These are phyloP conservation scores for Dascillus cervinus DNA, from an alignment of 2,888 invertebrate species.

Conservation along the genomic window DNA sequence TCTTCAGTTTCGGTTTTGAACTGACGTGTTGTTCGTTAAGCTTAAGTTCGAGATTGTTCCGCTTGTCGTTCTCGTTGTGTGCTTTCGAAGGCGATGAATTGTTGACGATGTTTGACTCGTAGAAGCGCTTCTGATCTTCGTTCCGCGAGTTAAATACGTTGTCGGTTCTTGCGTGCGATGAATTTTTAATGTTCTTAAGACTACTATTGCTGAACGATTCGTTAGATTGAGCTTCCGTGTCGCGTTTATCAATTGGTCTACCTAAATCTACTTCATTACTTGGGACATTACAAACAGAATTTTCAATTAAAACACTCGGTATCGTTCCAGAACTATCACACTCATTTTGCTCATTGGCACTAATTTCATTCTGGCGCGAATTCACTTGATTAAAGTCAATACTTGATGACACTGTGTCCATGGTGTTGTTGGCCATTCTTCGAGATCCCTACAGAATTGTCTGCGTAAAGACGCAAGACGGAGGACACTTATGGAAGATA, in stretches of 20 bases:
- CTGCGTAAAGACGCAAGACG: conserved; percentile 38
- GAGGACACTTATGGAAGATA: conserved; percentile 23
- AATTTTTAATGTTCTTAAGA: too few species aligned
- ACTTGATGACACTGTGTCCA: conserved; percentile 24
- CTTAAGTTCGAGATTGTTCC: conserved; percentile 6
- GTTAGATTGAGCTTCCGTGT: too few species aligned
- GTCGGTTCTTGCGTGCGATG: too few species aligned
- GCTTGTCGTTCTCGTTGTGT: conserved; percentile 2
- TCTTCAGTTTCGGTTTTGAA: conserved; percentile 9
- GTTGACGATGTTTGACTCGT: not conserved
- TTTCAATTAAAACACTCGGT: too few species aligned
- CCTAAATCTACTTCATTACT: too few species aligned
- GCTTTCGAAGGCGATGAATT: conserved; percentile 1
- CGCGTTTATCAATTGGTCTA: too few species aligned
- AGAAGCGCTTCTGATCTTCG: not conserved
- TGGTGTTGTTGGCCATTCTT: conserved; percentile 41
- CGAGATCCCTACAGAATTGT: conserved; percentile 42
- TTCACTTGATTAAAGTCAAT: conserved; percentile 22
- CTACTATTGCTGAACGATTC: too few species aligned
- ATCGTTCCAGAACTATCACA: not conserved
- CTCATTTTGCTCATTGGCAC: conserved; percentile 4
- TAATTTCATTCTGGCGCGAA: conserved; percentile 9
- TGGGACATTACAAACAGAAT: too few species aligned
- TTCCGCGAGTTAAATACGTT: too few species aligned
- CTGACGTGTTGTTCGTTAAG: conserved; percentile 7